These are phyloP conservation scores for Coelopa frigida DNA, from an alignment of 1,140 invertebrate genomes.

Conservation along the genomic window DNA sequence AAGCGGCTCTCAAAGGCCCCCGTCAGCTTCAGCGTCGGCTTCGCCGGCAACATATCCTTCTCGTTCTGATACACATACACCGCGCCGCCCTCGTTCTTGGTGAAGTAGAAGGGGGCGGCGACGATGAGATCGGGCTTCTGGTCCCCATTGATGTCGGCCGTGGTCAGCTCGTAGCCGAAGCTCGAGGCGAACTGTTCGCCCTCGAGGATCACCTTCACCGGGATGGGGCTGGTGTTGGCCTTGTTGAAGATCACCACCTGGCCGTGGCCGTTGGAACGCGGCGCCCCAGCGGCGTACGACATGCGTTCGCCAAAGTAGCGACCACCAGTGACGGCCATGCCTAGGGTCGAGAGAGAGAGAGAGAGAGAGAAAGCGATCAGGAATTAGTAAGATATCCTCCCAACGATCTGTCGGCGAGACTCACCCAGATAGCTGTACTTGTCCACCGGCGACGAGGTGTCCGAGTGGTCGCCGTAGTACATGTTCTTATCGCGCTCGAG, in stretches of 20 bases:
- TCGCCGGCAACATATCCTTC: conserved; percentile 47
- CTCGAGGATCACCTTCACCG: conserved; percentile 56
- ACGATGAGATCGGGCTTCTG: conserved; percentile 82
- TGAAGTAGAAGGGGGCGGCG: conserved; percentile 87
- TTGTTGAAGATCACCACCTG: conserved; percentile 78
- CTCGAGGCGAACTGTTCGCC: conserved; percentile 84
- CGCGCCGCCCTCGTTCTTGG: conserved; percentile 71
- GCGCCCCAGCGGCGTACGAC: conserved; percentile 78
- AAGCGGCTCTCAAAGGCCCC: conserved; percentile 74
- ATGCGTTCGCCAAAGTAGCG: conserved; percentile 61
- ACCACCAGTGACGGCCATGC: conserved; percentile 80
- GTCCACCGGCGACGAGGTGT: conserved; percentile 63
- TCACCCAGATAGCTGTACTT: conserved; percentile 86
- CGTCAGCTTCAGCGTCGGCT: conserved; percentile 57
- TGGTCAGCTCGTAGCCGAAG: conserved; percentile 80
- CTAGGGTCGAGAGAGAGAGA: conserved; percentile 9
- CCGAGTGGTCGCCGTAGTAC: conserved; percentile 65
- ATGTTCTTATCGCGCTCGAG: conserved; percentile 68
- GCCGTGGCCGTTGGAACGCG: conserved; percentile 74
- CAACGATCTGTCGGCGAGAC: conserved; percentile 13
- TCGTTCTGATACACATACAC: conserved; percentile 80
- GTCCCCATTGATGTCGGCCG: conserved; percentile 81
- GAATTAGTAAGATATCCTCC: neutral
- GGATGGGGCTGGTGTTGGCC: conserved; percentile 52
- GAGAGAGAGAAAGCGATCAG: conserved; percentile 27